A percentile compares a stretch with the other conserved stretches of the same genome.
Evolutionary conservation across 2,797 vertebrate species (phyloP).

Genomic region (Sebastiscus tertius): DNA sequence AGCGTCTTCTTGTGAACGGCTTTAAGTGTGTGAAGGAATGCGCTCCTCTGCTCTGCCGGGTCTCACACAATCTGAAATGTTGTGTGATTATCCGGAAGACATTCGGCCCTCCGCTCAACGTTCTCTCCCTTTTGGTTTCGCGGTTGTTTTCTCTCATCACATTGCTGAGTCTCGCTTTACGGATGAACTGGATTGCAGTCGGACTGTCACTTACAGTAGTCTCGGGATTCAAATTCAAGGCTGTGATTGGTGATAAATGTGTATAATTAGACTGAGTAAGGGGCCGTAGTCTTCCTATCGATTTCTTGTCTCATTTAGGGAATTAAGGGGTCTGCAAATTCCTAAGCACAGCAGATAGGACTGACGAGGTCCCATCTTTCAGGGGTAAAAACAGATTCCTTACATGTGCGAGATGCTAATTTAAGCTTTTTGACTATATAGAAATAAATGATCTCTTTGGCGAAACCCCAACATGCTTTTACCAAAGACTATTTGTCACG

Average conservation of each 20-base stretch:
- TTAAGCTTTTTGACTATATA: background rate
- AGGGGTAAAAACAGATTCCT: conserved; percentile 4
- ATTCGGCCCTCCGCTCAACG: background rate
- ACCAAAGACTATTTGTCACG: background rate
- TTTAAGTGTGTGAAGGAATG: background rate
- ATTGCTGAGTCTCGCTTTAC: conserved; percentile 19
- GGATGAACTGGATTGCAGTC: conserved; percentile 40
- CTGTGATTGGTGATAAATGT: conserved; percentile 73
- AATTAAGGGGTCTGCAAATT: conserved; percentile 72
- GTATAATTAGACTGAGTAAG: conserved; percentile 77
- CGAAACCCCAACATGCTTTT: background rate
- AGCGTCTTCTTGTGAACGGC: conserved; percentile 13
- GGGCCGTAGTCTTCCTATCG: conserved; percentile 60
- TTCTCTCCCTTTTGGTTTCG: conserved; percentile 27
- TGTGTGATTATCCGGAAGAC: conserved; percentile 40
- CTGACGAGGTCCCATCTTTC: conserved; percentile 25
- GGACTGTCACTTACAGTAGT: conserved; percentile 44
- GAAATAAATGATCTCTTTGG: background rate
- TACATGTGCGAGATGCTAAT: background rate
- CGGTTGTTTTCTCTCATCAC: conserved; percentile 24
- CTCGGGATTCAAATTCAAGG: conserved; percentile 50
- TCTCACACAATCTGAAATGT: conserved; percentile 25
- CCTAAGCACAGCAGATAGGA: conserved; percentile 64
- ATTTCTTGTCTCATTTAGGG: conserved; percentile 74
- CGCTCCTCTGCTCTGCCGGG: background rate